Evolutionary conservation across 2,797 vertebrate genomes (phyloP), one percentile per base, ranked within the genome.

Genomic region (Diglossa cyanea): DNA sequence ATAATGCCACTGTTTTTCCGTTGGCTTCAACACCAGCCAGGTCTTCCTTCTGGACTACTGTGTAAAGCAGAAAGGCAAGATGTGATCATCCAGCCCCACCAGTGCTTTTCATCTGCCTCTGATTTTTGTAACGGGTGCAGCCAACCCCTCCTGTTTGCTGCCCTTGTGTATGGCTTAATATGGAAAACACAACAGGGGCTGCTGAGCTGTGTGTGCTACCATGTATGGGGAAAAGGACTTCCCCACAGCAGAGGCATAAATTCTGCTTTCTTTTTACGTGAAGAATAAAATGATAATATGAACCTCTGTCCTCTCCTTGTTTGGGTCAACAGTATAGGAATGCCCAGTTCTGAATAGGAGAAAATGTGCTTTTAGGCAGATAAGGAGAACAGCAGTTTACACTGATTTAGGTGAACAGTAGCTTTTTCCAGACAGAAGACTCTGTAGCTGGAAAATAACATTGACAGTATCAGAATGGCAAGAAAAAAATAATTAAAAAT

Each of bases 211-310:
- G 74, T 37, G 94, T 93, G 93, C 77, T 94, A 86, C 98, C 97
- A 97, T 98, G 95, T 98, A 97, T 96, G 97, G 97, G 84, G 97
- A 98, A 97, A 96, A 97, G 96, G 91, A 95, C 88, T 95, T 95
- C 76, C 90, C 92, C 87, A 81, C 72, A 86, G 92, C 93, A 82
- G 44, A 44, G 78, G 57, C 94, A 93, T 88, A 95, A 94, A 96
- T 96, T 93, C 93, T 83, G 77, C 94, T 85, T 86, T 89, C 90
- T 81, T 68, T 86, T 86, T 93, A 78, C 20, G 78, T 89, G 94
- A 95, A 83, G 79, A 96, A 89, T 96, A 88, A 96, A 95, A 58
- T 95, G 95, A 90, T 88, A 84, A 86, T 51, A 74, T 2, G 33
- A 96, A 93, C 50, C 76, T 94, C 77, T 70, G 50, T 80, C 90